Base-by-base conservation (phyloP, 2,888 invertebrate species). In the Bugulina stolonifera region DNA sequence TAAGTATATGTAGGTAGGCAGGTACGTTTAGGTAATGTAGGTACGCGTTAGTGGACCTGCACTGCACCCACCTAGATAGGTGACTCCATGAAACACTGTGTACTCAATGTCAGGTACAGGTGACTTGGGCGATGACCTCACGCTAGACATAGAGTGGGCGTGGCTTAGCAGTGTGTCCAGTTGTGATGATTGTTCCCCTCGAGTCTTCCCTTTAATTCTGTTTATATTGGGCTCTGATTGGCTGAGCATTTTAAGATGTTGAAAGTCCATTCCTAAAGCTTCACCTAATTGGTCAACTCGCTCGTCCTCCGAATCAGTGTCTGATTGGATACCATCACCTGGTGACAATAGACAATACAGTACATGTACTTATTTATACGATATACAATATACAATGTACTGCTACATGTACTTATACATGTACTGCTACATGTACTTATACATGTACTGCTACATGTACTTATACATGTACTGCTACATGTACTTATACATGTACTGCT, bases 41-140 rank as follows among this genome's bases (percentile, higher is more conserved):
- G n/a, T n/a, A n/a, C n/a, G n/a, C n/a, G n/a, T n/a, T n/a, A n/a
- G n/a, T n/a, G n/a, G n/a, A n/a, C n/a, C n/a, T n/a, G n/a, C n/a
- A n/a, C 43, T 5, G 10, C 5, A 64, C 64, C 32, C 14, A 64
- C 64, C 64, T 77, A 97, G 88, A 86, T 96, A 96, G 74, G 93
- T 92, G 58, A 97, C 93, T 0, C 93, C 93, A 80, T 93, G 91
- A 86, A 95, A 95, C 80, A 93, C 75, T n/a, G 80, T 79, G 75
- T 78, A 80, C 72, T 81, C 80, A 25, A 78, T 78, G 73, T 77
- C 77, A 77, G 32, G 35, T n/a, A n/a, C 32, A 5, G 69, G 14
- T 29, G 64, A 64, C 34, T 64, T 64, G 32, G 64, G 18, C 25
- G 34, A 27, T 10, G 32, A 5, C 64, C 32, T 25, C 1, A 64